A percentile compares a stretch with the other conserved stretches of the same genome.
phyloP scores from a whole-genome alignment of 2,113 vertebrate genomes.

The Lampris incognitus region DNA sequence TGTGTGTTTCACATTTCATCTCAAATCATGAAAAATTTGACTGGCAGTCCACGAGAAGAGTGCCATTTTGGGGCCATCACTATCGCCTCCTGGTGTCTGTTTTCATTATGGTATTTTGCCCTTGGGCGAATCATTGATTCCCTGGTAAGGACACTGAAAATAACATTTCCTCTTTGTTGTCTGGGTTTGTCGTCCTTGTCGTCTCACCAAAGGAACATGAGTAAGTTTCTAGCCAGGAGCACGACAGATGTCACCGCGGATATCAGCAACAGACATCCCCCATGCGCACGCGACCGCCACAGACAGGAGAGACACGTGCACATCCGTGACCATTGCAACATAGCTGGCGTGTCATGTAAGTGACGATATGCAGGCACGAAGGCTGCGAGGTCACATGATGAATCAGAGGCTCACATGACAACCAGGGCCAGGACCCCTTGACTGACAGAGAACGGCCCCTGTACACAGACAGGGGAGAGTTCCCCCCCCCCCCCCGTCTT shows the following conservation, averaged over 20 bases:
- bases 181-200: constrained; percentile 51
- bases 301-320: constrained; percentile 14
- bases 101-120: too few species aligned
- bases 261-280: constrained; percentile 39
- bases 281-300: constrained; percentile 36
- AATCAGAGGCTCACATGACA: constrained; percentile 74
- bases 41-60: too few species aligned
- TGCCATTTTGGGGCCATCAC: background rate
- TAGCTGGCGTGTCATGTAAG: constrained; percentile 45
- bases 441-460: constrained; percentile 62
- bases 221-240: constrained; percentile 49
- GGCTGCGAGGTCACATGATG: constrained; percentile 66
- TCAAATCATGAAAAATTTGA: too few species aligned
- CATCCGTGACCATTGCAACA: constrained; percentile 18
- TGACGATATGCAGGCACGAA: constrained; percentile 67
- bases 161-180: constrained; percentile 56
- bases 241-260: constrained; percentile 50
- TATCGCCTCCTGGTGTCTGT: constrained; percentile 15
- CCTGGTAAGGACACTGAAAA: constrained; percentile 35
- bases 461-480: constrained; percentile 40
- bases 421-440: constrained; percentile 56
- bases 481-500: background rate
- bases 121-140: too few species aligned
- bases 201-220: constrained; percentile 22
- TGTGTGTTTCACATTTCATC: too few species aligned